Conservation (phyloP, 2,113 vertebrate genomes). For the Caranx ignobilis region DNA sequence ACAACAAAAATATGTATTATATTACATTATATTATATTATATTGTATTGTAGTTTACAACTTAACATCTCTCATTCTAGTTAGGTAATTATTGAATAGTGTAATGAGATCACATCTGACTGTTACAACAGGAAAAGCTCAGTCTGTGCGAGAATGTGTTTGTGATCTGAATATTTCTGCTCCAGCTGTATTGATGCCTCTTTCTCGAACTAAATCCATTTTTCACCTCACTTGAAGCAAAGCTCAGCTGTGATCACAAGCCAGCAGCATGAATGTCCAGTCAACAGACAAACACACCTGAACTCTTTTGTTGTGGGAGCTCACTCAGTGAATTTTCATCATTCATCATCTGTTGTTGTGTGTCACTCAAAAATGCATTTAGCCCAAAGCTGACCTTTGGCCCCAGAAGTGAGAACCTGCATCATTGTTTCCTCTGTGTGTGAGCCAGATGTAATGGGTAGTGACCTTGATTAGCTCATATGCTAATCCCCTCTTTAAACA, state of each 20-base stretch:
- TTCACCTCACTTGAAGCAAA: constrained; percentile 25
- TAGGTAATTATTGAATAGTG: background rate
- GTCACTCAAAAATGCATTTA: background rate
- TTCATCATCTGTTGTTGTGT: background rate
- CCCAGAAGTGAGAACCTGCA: background rate
- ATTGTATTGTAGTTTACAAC: background rate
- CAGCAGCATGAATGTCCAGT: constrained; percentile 2
- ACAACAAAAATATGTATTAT: no score
- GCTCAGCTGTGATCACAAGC: constrained; percentile 38
- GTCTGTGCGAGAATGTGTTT: background rate
- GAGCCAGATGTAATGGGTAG: constrained; percentile 5
- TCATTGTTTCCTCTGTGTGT: background rate
- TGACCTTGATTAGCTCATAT: constrained; percentile 45
- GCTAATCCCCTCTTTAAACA: constrained; percentile 63
- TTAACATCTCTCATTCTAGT: background rate
- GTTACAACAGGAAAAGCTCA: background rate
- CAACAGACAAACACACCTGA: constrained; percentile 40
- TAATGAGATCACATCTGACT: background rate
- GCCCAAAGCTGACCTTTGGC: background rate
- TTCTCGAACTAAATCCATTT: background rate
- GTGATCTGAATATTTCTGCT: constrained; percentile 7
- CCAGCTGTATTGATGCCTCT: constrained; percentile 11
- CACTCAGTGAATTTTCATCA: constrained; percentile 8
- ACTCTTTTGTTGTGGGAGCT: background rate
- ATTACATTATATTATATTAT: no score